Evolutionary conservation across 2,797 vertebrate species (phyloP), one percentile per base, ranked within the genome.

Genomic region (Heliangelus exortis): DNA sequence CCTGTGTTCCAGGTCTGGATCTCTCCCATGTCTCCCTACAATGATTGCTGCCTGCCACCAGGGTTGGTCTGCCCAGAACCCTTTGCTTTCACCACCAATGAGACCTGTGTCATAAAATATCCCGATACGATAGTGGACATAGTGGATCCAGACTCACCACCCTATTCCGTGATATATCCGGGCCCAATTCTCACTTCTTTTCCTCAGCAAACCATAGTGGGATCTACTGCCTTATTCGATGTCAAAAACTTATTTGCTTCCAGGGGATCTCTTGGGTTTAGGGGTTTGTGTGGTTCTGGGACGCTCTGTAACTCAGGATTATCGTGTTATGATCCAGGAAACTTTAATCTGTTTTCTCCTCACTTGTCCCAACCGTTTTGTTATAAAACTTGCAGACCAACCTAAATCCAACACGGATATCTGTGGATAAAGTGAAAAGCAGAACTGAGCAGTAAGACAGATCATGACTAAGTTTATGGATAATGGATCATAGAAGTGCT

Each of bases 121-220:
- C 96, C 95, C 0, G 92, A 96, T 21, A 96, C 89, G 0, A 14
- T 94, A n/a, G 85, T 96, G 94, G 92, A 96, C 76, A 81, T 96
- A 54, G 89, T 65, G 85, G 72, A 95, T 3, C 91, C 94, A 3
- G 29, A 96, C 8, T 4, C 0, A 0, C 95, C 91, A 2, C 87
- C 79, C 0, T 94, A 89, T 23, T 92, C 87, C 5, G 18, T 96
- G 33, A 94, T 96, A 3, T 96, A 91, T 19, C 96, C 96, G 0
- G 96, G 96, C 4, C 96, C 96, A 66, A 96, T 55, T 4, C 91
- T 96, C 47, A 96, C 96, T 83, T 91, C 95, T n/a, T 96, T 95
- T 90, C 96, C 96, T 55, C 96, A 96, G 83, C 84, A 94, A 16
- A 96, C 89, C 73, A 1, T 96, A 16, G 96, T 96, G 87, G 95